Conservation (phyloP, 1,140 invertebrate species). For the Samia ricini region DNA sequence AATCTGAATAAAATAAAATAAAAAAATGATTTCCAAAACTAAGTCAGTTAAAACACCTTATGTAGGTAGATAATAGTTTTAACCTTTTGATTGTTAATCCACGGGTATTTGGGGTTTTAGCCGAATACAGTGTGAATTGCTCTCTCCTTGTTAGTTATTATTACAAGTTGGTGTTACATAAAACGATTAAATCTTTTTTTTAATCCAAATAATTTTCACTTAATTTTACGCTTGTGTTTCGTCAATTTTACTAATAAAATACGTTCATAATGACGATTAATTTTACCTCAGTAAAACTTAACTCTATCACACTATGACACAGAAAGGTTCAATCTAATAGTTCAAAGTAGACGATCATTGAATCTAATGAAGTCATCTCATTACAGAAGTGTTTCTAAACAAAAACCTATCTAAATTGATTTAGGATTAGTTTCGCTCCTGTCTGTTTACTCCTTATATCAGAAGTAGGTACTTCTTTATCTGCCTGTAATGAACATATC, state of each 20-base stretch:
- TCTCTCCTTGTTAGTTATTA: too few relatives aligned
- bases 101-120: too few relatives aligned
- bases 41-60: too few relatives aligned
- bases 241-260: background rate
- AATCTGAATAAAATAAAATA: too few relatives aligned
- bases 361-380: constrained; percentile 1
- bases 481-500: background rate
- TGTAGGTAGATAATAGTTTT: too few relatives aligned
- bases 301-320: background rate
- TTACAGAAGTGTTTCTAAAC: constrained; percentile 23
- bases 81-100: too few relatives aligned
- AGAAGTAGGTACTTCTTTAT: background rate
- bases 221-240: too few relatives aligned
- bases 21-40: too few relatives aligned
- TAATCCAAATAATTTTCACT: too few relatives aligned
- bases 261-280: background rate
- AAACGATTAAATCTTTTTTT: too few relatives aligned
- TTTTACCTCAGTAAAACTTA: background rate
- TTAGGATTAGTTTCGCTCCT: constrained; percentile 1
- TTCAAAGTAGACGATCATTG: background rate
- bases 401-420: constrained; percentile 39
- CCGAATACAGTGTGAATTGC: too few relatives aligned
- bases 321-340: background rate
- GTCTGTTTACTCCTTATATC: background rate
- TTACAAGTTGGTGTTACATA: too few relatives aligned